Evolutionary conservation across 1,140 invertebrate genomes (phyloP).

Genomic region (Drosophila pectinifera): DNA sequence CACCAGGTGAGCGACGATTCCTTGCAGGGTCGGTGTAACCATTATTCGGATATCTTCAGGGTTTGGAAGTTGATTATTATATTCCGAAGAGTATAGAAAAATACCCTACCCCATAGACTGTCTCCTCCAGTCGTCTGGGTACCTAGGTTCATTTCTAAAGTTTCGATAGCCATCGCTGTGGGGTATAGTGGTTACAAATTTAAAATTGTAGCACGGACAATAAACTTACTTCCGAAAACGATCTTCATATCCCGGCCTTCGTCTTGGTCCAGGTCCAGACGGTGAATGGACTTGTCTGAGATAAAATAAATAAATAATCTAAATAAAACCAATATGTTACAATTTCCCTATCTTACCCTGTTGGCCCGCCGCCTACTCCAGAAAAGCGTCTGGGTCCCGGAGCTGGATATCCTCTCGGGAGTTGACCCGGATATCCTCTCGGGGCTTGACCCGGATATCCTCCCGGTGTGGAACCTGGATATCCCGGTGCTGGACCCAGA

Average conservation of each 20-base stretch:
- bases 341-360: too few species aligned
- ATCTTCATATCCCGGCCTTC: conserved; percentile 5
- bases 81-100: neutral
- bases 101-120: neutral
- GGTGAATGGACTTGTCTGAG: too few species aligned
- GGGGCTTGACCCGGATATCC: too few species aligned
- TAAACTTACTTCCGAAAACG: conserved; percentile 9
- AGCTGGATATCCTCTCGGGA: too few species aligned
- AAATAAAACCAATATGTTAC: too few species aligned
- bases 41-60: neutral
- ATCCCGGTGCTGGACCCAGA: too few species aligned
- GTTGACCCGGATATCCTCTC: too few species aligned
- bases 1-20: neutral
- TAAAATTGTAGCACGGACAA: too few species aligned
- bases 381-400: neutral
- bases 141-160: neutral
- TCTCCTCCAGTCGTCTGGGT: neutral
- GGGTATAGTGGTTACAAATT: neutral
- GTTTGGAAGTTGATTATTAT: neutral
- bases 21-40: too few species aligned
- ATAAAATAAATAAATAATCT: too few species aligned
- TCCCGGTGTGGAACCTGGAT: too few species aligned
- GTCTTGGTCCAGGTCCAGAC: neutral
- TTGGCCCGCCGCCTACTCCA: too few species aligned
- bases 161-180: neutral